These are phyloP conservation scores for Rhynchophorus ferrugineus DNA, from an alignment of 1,140 invertebrate genomes.

Conservation along the genomic window DNA sequence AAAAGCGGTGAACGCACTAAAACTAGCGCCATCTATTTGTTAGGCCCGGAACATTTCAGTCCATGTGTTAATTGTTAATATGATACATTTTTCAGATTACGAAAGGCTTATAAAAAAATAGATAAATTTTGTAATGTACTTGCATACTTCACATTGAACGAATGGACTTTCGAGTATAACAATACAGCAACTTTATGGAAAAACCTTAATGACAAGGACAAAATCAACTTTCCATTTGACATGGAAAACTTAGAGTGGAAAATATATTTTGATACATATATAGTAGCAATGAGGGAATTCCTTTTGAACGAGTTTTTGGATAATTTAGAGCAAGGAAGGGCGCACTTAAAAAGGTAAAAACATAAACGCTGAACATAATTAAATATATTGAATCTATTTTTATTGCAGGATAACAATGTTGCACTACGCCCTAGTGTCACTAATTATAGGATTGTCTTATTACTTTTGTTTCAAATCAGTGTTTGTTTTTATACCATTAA, in stretches of 20 bases:
- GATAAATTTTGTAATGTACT: slow-evolving; percentile 57
- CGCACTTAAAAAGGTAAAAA: neutral
- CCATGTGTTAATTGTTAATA: too few species aligned
- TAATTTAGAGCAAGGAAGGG: slow-evolving; percentile 3
- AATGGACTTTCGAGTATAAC: slow-evolving; percentile 59
- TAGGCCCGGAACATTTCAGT: too few species aligned
- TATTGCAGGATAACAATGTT: neutral
- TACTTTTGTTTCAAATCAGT: neutral
- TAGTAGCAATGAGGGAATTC: slow-evolving; percentile 60
- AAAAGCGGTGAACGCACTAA: too few species aligned
- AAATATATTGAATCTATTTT: neutral
- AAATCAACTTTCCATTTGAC: slow-evolving; percentile 50
- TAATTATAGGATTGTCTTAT: neutral
- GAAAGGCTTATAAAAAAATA: slow-evolving; percentile 60
- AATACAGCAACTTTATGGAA: slow-evolving; percentile 48
- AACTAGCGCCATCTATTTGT: too few species aligned
- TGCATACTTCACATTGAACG: slow-evolving; percentile 57
- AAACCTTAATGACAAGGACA: slow-evolving; percentile 48
- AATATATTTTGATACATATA: slow-evolving; percentile 49
- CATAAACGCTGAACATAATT: neutral
- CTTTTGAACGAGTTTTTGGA: slow-evolving; percentile 54
- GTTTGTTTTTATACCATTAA: slow-evolving; percentile 1
- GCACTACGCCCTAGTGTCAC: neutral
- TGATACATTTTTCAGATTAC: slow-evolving; percentile 51
- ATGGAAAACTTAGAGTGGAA: slow-evolving; percentile 52